Evolutionary conservation across 2,113 vertebrate species (phyloP), one percentile per base, ranked within the genome.

Genomic region (Anser cygnoides): DNA sequence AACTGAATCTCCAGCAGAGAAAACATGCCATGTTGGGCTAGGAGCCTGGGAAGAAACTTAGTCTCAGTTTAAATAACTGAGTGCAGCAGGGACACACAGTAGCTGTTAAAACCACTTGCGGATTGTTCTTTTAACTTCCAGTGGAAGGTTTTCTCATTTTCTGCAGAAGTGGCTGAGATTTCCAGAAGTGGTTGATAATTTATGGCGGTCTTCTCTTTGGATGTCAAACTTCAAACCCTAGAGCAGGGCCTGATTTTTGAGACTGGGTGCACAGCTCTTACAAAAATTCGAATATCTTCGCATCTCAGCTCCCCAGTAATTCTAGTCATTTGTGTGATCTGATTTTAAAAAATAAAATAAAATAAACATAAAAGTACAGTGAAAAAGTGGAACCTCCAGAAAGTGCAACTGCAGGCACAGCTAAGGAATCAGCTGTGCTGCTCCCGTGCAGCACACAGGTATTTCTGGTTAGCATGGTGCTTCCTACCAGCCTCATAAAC

Each of bases 1-100:
- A 90, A 87, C 90, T 95, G 95, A 95, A 96, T 97, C 91, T 96
- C 95, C 95, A 95, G 87, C 89, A 96, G 96, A 91, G 93, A 95
- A 96, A 96, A 95, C 96, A 95, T 93, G 91, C 88, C 84, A 67
- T 84, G 68, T 72, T 93, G 78, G 92, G 86, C 92, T 81, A 91
- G 77, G 44, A 95, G 91, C 94, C 94, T 96, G 96, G 94, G 95
- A 97, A 96, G 92, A 93, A 96, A 92, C 66, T 84, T 89, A 76
- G 74, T 82, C 92, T 90, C 93, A 85, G 94, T 92, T 97, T 94
- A 94, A 96, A 85, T 95, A 89, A 96, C 82, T 89, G 54, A 80
- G 57, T 79, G 21, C 33, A 76, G 68, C 52, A 23, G 79, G 72
- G 65, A 80, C 1, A 0, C 77, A 86, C 94, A 89, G 95, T 91